Percentiles rank a stretch among this genome's conserved stretches.
Evolutionary conservation across 1,140 invertebrate genomes (phyloP).

Genomic region (Drosophila auraria): DNA sequence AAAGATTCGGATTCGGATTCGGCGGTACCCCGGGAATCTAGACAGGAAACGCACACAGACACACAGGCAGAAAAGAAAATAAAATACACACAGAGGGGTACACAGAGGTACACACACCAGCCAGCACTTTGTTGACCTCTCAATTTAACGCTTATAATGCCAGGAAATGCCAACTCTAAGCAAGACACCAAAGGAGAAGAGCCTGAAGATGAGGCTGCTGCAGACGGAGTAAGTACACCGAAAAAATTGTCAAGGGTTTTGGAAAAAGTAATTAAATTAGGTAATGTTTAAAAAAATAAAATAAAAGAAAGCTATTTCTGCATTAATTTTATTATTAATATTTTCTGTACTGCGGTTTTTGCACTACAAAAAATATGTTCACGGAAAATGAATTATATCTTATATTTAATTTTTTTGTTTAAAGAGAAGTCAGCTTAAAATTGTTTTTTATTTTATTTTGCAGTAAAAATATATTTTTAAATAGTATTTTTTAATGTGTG

Average conservation of each 20-base stretch:
- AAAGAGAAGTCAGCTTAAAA: no score
- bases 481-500: not conserved
- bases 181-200: conserved; percentile 46
- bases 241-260: not conserved
- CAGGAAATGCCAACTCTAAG: conserved; percentile 74
- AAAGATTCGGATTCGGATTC: conserved; percentile 41
- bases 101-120: conserved; percentile 20
- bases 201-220: conserved; percentile 21
- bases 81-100: conserved; percentile 13
- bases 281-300: not conserved
- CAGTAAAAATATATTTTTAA: not conserved
- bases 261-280: not conserved
- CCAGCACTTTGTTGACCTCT: conserved; percentile 72
- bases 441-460: not conserved
- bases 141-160: conserved; percentile 82
- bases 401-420: no score
- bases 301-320: no score
- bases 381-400: no score
- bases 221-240: conserved; percentile 5
- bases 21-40: conserved; percentile 39
- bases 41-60: conserved; percentile 59
- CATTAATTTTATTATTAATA: no score
- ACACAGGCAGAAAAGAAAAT: conserved; percentile 18
- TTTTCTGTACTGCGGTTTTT: no score
- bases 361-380: no score